Percentiles rank a stretch among this genome's conserved stretches.
Conservation (phyloP, 2,888 invertebrate genomes). For the Branchipolynoe longqiensis region DNA sequence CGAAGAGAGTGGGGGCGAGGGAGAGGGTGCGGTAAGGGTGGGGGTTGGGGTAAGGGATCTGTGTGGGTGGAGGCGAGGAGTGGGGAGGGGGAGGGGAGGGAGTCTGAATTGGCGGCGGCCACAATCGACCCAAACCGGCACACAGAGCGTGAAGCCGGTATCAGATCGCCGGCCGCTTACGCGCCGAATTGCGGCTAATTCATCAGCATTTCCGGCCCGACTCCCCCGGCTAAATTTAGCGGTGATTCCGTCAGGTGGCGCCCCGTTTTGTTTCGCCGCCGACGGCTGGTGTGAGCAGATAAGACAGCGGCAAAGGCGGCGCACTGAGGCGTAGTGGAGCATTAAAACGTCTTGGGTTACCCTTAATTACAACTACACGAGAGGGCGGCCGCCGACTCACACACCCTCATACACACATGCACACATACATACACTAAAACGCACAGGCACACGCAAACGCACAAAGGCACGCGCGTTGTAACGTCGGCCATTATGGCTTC, state of each 20-base stretch:
- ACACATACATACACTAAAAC: no score
- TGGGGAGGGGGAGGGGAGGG: no score
- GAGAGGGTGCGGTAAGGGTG: no score
- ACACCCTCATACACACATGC: no score
- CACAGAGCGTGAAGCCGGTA: no score
- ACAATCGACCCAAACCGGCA: no score
- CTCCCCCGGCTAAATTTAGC: slow-evolving; percentile 20
- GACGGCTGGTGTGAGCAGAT: slow-evolving; percentile 22
- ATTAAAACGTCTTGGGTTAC: slow-evolving; percentile 40
- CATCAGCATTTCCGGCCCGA: neutral
- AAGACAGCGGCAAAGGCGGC: slow-evolving; percentile 27
- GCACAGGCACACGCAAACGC: no score
- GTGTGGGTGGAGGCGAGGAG: no score
- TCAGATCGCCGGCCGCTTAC: neutral
- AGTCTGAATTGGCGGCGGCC: no score
- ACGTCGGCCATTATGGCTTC: slow-evolving; percentile 29
- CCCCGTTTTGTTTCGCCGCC: slow-evolving; percentile 16
- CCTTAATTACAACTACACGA: slow-evolving; percentile 44
- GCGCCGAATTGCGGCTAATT: slow-evolving; percentile 8
- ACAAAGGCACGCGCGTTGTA: slow-evolving; percentile 25
- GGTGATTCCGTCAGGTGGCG: neutral
- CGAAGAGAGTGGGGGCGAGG: no score
- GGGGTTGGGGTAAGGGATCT: no score
- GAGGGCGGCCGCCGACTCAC: neutral
- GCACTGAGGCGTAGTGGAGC: slow-evolving; percentile 26